phyloP scores from a whole-genome alignment of 2,113 vertebrate species.

The Hippolais icterina region DNA sequence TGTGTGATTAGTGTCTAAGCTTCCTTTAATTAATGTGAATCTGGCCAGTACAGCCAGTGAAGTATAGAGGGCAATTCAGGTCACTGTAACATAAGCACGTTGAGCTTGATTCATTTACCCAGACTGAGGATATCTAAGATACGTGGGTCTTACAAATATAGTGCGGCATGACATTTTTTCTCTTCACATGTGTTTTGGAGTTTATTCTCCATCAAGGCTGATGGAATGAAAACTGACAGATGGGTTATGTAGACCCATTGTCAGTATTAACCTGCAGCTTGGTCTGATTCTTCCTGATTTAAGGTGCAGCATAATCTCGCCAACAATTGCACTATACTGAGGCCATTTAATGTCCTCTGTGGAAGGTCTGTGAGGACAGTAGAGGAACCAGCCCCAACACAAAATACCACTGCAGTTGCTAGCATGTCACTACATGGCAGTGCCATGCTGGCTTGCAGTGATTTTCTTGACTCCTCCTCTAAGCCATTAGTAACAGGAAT shows the following conservation, averaged over 20 bases:
- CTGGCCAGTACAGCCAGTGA: background rate
- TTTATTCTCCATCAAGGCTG: background rate
- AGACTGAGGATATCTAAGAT: background rate
- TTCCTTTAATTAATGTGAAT: background rate
- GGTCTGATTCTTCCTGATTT: background rate
- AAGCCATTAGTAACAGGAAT: background rate
- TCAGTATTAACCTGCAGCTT: background rate
- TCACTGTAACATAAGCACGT: background rate
- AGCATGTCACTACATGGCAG: background rate
- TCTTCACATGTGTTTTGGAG: background rate
- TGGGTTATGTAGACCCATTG: background rate
- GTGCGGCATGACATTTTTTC: background rate
- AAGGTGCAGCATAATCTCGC: background rate
- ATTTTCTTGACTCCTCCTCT: background rate
- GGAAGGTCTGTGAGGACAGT: background rate
- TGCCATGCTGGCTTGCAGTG: background rate
- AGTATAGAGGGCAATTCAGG: background rate
- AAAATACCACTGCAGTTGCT: background rate
- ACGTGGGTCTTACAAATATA: background rate
- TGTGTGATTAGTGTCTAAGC: constrained; percentile 11
- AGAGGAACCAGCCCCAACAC: background rate
- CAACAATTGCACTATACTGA: background rate
- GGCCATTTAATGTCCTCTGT: background rate
- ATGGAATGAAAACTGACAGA: background rate
- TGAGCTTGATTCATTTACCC: background rate